Percentiles rank a stretch among this genome's conserved stretches.
Conservation (phyloP, 1,140 invertebrate species). For the Elymnias hypermnestra region DNA sequence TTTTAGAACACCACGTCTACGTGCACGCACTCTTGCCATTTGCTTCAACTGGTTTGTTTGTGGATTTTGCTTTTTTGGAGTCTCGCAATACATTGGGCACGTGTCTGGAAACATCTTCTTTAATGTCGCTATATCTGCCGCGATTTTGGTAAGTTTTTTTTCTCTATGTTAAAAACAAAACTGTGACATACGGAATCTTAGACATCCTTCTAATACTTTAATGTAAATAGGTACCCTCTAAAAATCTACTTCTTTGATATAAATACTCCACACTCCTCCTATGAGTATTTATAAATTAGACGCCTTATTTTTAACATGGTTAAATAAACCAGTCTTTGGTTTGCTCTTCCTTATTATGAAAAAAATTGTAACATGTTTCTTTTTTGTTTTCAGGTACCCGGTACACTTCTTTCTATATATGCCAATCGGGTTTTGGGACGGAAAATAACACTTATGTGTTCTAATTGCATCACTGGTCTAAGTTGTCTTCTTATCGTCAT, state of each 20-base stretch:
- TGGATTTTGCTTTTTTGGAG: conserved; percentile 85
- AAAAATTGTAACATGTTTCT: too few species aligned
- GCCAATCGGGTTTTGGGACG: conserved; percentile 80
- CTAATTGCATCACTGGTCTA: conserved; percentile 80
- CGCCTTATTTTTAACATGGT: too few species aligned
- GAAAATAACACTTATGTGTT: conserved; percentile 79
- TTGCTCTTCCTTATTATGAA: too few species aligned
- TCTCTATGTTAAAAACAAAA: too few species aligned
- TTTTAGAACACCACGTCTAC: conserved; percentile 83
- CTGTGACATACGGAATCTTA: too few species aligned
- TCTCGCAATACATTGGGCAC: conserved; percentile 85
- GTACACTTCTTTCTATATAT: conserved; percentile 81
- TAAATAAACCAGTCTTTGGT: too few species aligned
- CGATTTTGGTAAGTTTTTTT: conserved; percentile 77
- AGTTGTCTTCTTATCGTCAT: conserved; percentile 79
- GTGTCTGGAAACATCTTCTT: conserved; percentile 84
- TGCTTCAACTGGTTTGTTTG: conserved; percentile 85
- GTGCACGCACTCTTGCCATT: conserved; percentile 83
- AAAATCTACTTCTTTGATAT: too few species aligned
- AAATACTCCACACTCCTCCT: too few species aligned
- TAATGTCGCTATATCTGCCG: conserved; percentile 83
- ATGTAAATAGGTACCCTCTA: too few species aligned
- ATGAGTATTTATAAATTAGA: too few species aligned
- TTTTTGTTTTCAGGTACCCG: conserved; percentile 77
- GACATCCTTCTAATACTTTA: too few species aligned